A percentile compares a stretch with the other conserved stretches of the same genome.
These are phyloP conservation scores for Callipepla squamata DNA, from an alignment of 2,113 vertebrate genomes.

Conservation along the genomic window DNA sequence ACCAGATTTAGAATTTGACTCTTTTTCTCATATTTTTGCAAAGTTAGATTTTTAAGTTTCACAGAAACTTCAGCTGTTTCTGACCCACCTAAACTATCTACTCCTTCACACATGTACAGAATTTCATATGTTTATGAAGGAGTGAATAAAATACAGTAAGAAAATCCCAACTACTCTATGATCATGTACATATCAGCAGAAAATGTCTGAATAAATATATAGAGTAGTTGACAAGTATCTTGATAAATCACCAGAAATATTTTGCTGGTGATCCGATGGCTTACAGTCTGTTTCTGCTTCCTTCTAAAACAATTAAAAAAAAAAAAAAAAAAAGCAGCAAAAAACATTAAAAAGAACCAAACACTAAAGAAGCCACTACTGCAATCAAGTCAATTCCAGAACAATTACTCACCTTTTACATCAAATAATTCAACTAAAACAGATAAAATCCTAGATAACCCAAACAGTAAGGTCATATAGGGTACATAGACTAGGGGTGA, in stretches of 20 bases:
- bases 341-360: background rate
- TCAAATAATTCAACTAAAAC: background rate
- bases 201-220: background rate
- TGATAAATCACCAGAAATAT: background rate
- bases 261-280: background rate
- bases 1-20: background rate
- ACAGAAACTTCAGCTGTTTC: background rate
- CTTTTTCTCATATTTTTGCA: background rate
- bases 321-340: background rate
- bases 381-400: background rate
- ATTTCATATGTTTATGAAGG: background rate
- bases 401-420: background rate
- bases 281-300: background rate
- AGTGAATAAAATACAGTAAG: background rate
- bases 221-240: background rate
- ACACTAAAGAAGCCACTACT: background rate
- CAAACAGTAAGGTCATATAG: background rate
- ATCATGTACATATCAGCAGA: background rate
- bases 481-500: background rate
- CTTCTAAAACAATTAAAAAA: background rate
- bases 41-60: background rate
- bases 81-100: background rate
- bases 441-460: background rate
- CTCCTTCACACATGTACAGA: background rate
- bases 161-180: background rate